Percentiles rank a stretch among this genome's conserved stretches.
These are phyloP conservation scores for Hydrotaea diabolus DNA, from an alignment of 2,888 invertebrate species.

Conservation along the genomic window DNA sequence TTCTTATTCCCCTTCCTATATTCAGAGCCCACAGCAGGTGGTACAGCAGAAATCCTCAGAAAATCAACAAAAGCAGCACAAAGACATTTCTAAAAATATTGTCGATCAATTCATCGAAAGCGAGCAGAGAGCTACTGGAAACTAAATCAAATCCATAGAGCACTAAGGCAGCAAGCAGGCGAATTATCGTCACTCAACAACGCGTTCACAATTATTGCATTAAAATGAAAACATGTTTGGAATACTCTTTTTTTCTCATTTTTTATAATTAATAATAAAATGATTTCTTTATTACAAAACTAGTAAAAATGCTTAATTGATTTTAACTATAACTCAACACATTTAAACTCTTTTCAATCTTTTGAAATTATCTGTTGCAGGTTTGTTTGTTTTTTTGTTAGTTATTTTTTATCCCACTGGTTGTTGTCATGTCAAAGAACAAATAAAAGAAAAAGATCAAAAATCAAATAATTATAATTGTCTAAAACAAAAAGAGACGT, in stretches of 20 bases:
- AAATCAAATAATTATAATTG: conserved; percentile 40
- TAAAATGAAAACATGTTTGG: conserved; percentile 42
- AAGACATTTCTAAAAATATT: conserved; percentile 10
- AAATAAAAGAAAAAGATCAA: conserved; percentile 35
- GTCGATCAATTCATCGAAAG: conserved; percentile 44
- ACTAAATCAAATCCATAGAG: conserved; percentile 17
- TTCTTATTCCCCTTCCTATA: background rate
- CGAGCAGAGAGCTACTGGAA: conserved; percentile 44
- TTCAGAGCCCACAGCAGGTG: background rate
- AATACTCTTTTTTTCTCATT: conserved; percentile 54
- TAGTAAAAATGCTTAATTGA: conserved; percentile 74
- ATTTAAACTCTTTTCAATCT: conserved; percentile 69
- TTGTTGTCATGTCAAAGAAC: conserved; percentile 40
- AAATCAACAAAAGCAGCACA: conserved; percentile 2
- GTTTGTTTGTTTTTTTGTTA: background rate
- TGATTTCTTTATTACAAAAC: conserved; percentile 76
- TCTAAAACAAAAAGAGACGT: conserved; percentile 41
- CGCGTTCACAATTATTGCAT: conserved; percentile 8
- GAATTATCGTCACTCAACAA: background rate
- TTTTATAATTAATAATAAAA: conserved; percentile 75
- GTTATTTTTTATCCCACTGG: conserved; percentile 18
- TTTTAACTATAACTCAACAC: conserved; percentile 67
- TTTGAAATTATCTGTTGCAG: conserved; percentile 60
- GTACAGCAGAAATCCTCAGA: background rate
- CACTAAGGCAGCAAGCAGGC: background rate